These are phyloP conservation scores for Tetranychus cinnabarinus DNA, from an alignment of 1,140 invertebrate species.

Conservation along the genomic window DNA sequence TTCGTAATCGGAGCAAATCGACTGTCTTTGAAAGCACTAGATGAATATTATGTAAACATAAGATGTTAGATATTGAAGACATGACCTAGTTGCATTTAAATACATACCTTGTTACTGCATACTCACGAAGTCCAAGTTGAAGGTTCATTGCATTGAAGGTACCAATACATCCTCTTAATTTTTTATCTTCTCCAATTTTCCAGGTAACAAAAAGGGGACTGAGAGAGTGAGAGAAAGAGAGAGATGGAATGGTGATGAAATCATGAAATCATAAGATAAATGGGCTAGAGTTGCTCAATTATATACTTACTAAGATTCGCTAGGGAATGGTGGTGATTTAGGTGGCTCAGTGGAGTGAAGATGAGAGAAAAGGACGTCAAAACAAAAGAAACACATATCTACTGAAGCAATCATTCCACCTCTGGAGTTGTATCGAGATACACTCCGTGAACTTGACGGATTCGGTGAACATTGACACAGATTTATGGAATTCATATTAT, in stretches of 20 bases:
- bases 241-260: neutral
- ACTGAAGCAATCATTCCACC: conserved; percentile 45
- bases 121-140: conserved; percentile 75
- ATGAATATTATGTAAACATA: too few relatives aligned
- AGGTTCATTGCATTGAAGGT: conserved; percentile 85
- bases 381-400: conserved; percentile 96
- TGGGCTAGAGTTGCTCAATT: neutral
- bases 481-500: too few relatives aligned
- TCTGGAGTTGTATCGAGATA: neutral
- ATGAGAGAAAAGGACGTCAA: conserved; percentile 83
- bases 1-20: conserved; percentile 82
- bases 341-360: conserved; percentile 74
- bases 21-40: conserved; percentile 86
- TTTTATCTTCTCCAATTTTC: conserved; percentile 79
- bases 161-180: conserved; percentile 76
- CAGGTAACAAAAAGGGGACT: conserved; percentile 97
- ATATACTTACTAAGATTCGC: conserved; percentile 76
- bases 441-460: neutral
- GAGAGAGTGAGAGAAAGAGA: conserved; percentile 20
- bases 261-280: neutral
- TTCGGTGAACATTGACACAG: neutral
- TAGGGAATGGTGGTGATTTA: conserved; percentile 65
- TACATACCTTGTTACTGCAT: conserved; percentile 61
- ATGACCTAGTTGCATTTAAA: neutral
- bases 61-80: neutral